Percentiles rank a stretch among this genome's conserved stretches.
Conservation (phyloP, 2,888 invertebrate genomes). For the Lepidochrysops patricia region DNA sequence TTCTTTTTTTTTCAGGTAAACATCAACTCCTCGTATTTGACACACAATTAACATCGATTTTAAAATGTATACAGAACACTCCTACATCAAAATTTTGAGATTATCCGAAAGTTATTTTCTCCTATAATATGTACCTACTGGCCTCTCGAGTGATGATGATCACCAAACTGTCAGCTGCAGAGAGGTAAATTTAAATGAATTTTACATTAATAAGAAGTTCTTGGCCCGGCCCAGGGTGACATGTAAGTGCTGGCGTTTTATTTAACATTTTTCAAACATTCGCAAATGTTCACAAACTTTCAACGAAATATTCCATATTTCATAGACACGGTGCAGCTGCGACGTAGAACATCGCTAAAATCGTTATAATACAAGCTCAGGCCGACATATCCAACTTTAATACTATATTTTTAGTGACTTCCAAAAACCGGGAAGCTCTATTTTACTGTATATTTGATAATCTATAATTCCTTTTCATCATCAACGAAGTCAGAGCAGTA, state of each 20-base stretch:
- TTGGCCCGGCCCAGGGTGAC: background rate
- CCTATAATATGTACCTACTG: too few species aligned
- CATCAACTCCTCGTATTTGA: background rate
- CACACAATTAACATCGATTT: background rate
- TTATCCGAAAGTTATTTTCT: too few species aligned
- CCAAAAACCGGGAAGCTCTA: too few species aligned
- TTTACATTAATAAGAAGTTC: background rate
- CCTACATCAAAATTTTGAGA: too few species aligned
- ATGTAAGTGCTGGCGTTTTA: background rate
- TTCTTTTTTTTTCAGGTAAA: slow-evolving; percentile 5
- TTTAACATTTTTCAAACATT: background rate
- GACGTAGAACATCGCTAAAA: background rate
- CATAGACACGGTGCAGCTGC: background rate
- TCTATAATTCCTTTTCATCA: too few species aligned
- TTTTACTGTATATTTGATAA: too few species aligned
- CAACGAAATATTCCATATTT: background rate
- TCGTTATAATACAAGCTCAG: background rate
- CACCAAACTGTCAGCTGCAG: background rate
- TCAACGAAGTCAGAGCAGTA: too few species aligned
- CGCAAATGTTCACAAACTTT: background rate
- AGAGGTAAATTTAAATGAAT: background rate
- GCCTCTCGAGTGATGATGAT: background rate
- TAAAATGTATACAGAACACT: too few species aligned
- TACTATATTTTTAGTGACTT: too few species aligned
- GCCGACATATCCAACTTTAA: too few species aligned